Evolutionary conservation across 2,797 vertebrate genomes (phyloP).

Genomic region (Lagocephalus sceleratus): DNA sequence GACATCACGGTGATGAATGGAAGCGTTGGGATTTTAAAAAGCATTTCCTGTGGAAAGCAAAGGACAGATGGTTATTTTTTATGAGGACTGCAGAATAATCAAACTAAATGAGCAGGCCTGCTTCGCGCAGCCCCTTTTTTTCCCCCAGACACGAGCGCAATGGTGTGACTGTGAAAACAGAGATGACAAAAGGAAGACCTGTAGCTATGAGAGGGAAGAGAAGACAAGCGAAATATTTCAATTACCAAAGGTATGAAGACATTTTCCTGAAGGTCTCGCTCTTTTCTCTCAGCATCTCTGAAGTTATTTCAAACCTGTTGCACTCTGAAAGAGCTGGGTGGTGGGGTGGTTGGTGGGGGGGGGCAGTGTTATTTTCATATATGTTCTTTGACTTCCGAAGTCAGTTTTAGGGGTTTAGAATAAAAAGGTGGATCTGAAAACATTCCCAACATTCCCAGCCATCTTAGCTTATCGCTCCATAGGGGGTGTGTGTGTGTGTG

Average conservation of each 20-base stretch:
- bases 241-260: not conserved
- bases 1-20: conserved; percentile 75
- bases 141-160: conserved; percentile 42
- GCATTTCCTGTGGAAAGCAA: conserved; percentile 66
- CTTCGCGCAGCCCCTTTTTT: conserved; percentile 44
- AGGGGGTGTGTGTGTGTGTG: conserved; percentile 47
- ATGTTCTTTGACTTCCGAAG: conserved; percentile 68
- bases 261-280: conserved; percentile 19
- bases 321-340: too few species aligned
- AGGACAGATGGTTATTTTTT: conserved; percentile 78
- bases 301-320: too few species aligned
- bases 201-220: not conserved
- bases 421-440: conserved; percentile 82
- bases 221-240: not conserved
- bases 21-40: conserved; percentile 68
- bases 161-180: conserved; percentile 38
- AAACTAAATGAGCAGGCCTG: conserved; percentile 66
- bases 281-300: too few species aligned
- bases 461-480: conserved; percentile 83
- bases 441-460: conserved; percentile 74
- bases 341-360: too few species aligned
- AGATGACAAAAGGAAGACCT: conserved; percentile 2
- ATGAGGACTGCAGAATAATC: conserved; percentile 69
- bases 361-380: conserved; percentile 64
- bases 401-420: conserved; percentile 74